Evolutionary conservation across 2,113 vertebrate genomes (phyloP), one percentile per base, ranked within the genome.

Genomic region (Scytalopus superciliaris): DNA sequence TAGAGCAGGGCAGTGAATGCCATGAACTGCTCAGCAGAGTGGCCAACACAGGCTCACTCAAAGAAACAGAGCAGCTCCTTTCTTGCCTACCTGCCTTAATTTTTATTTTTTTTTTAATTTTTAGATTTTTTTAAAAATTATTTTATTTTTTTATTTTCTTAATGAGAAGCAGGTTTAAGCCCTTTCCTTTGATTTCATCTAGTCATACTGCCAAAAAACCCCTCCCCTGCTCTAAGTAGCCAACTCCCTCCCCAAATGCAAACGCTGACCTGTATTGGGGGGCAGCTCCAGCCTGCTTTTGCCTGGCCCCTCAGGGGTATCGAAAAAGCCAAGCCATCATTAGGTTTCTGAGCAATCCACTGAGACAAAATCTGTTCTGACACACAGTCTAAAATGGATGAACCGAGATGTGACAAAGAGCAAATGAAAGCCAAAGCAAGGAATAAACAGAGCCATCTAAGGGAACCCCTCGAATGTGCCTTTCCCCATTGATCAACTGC

Each of bases 1-100:
- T 77, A 52, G 55, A 93, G 94, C 67, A 79, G 92, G 84, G 60
- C 82, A 89, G 85, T 69, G 93, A 95, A 94, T 70, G 90, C 91
- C 88, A 76, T 37, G 63, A 83, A 12, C 6, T 7, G 93, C 96
- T 96, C 42, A 22, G 17, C 68, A 77, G 77, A 96, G 92, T 84
- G 42, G 80, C 67, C 88, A 72, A 55, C 60, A 72, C 69, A 87
- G 78, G 28, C 89, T 50, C 18, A 12, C 89, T 98, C 93, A 95
- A 96, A 97, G 95, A 83, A 89, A 75, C 55, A 80, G 23, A 92
- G 40, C 63, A 40, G 70, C 53, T 84, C 52, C n/a, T 31, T 63
- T 55, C 55, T 70, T 55, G 12, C n/a, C 19, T 47, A 49, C 19
- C 35, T 69, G 19, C 17, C 25, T 47, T 28, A 6, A 1, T 57